Evolutionary conservation across 2,888 invertebrate genomes (phyloP).

Genomic region (Chalcis sispes): DNA sequence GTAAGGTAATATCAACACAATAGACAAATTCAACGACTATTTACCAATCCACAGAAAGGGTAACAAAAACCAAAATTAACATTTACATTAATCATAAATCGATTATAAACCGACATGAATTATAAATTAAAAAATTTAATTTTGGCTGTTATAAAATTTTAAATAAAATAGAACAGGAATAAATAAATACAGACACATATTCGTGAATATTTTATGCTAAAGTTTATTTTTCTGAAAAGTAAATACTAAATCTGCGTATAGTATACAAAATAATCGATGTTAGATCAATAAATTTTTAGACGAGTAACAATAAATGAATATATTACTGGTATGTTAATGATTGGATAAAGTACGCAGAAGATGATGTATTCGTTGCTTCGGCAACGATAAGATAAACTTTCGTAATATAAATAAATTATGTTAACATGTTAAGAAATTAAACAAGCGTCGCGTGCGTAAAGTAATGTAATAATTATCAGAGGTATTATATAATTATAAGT

Average conservation of each 20-base stretch:
- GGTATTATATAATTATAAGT: constrained; percentile 35
- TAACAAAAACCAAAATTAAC: too few relatives aligned
- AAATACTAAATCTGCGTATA: constrained; percentile 62
- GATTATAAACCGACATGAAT: too few relatives aligned
- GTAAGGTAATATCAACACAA: too few relatives aligned
- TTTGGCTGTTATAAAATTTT: too few relatives aligned
- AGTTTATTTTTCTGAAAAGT: constrained; percentile 66
- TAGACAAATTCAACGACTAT: too few relatives aligned
- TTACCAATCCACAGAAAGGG: too few relatives aligned
- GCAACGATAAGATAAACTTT: constrained; percentile 12
- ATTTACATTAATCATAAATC: too few relatives aligned
- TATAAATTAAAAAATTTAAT: too few relatives aligned
- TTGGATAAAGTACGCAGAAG: constrained; percentile 26
- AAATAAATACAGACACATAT: constrained; percentile 12
- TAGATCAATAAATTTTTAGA: constrained; percentile 52
- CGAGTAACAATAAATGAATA: constrained; percentile 40
- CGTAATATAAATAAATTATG: constrained; percentile 41
- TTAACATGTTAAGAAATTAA: constrained; percentile 40
- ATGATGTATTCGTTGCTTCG: constrained; percentile 30
- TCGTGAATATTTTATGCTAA: constrained; percentile 61
- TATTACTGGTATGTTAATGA: constrained; percentile 9
- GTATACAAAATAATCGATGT: constrained; percentile 66
- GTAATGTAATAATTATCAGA: constrained; percentile 44
- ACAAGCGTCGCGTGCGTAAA: constrained; percentile 38
- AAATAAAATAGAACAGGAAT: background rate